Percentiles rank a stretch among this genome's conserved stretches.
phyloP scores from a whole-genome alignment of 2,113 vertebrate genomes.

The Poeciliopsis retropinna region DNA sequence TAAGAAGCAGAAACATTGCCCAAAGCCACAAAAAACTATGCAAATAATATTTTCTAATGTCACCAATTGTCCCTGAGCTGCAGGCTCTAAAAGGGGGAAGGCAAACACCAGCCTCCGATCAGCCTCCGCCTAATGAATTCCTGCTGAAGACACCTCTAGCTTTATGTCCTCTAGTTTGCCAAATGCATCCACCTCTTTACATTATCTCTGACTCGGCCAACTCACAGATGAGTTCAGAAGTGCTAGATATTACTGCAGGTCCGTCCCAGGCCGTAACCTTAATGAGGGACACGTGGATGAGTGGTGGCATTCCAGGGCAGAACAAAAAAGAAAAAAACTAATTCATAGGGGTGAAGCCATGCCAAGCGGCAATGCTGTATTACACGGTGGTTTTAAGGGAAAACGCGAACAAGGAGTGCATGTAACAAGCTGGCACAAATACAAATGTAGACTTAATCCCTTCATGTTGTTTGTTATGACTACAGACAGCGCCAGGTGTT shows the following conservation, averaged over 20 bases:
- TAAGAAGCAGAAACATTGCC: slow-evolving; percentile 12
- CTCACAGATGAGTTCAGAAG: slow-evolving; percentile 65
- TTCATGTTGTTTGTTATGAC: slow-evolving; percentile 73
- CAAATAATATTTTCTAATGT: slow-evolving; percentile 28
- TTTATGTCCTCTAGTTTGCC: slow-evolving; percentile 58
- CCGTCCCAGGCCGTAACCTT: slow-evolving; percentile 57
- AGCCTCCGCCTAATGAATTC: slow-evolving; percentile 66
- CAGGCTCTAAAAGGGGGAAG: slow-evolving; percentile 41
- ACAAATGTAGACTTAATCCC: slow-evolving; percentile 74
- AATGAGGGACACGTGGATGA: slow-evolving; percentile 66
- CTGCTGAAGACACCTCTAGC: slow-evolving; percentile 40
- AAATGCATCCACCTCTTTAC: slow-evolving; percentile 52
- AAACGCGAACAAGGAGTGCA: slow-evolving; percentile 50
- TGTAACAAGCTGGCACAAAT: slow-evolving; percentile 69
- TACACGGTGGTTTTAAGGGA: slow-evolving; percentile 45
- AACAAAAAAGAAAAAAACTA: slow-evolving; percentile 35
- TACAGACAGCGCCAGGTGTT: slow-evolving; percentile 76
- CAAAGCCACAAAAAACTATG: slow-evolving; percentile 8
- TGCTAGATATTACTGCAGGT: slow-evolving; percentile 51
- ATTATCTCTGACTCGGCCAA: slow-evolving; percentile 55
- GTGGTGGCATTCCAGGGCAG: slow-evolving; percentile 45
- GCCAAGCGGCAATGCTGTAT: slow-evolving; percentile 49
- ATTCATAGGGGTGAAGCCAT: slow-evolving; percentile 27
- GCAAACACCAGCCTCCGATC: slow-evolving; percentile 46
- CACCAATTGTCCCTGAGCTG: slow-evolving; percentile 31